phyloP scores from a whole-genome alignment of 2,797 vertebrate species.

The Pantherophis alleghaniensis region DNA sequence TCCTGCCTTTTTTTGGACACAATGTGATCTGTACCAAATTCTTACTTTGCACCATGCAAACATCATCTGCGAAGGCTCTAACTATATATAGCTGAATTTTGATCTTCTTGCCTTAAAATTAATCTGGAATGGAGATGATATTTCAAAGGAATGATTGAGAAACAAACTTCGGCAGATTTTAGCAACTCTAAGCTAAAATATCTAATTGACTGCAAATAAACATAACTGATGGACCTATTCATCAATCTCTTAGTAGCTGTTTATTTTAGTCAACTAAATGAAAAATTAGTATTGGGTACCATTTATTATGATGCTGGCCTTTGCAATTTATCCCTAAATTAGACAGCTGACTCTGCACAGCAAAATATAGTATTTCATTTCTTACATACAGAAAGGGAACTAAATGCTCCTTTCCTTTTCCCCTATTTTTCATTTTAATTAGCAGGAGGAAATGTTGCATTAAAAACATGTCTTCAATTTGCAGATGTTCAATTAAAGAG shows the following conservation, averaged over 20 bases:
- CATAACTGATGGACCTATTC: not conserved
- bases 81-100: not conserved
- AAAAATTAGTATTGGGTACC: conserved; percentile 28
- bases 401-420: not conserved
- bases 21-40: not conserved
- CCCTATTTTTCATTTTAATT: conserved; percentile 1
- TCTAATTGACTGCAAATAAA: conserved; percentile 41
- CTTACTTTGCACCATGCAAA: not conserved
- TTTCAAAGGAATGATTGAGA: conserved; percentile 12
- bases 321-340: conserved; percentile 36
- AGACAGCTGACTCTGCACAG: not conserved
- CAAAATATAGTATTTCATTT: not conserved
- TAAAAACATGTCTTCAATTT: conserved; percentile 4
- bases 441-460: not conserved
- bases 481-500: not conserved
- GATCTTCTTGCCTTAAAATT: conserved; percentile 35
- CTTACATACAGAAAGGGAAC: not conserved
- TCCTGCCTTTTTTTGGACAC: not conserved
- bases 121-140: not conserved
- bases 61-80: conserved; percentile 17
- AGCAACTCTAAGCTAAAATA: conserved; percentile 2
- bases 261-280: conserved; percentile 32
- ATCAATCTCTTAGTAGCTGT: conserved; percentile 14
- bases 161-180: not conserved
- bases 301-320: conserved; percentile 22